These are phyloP conservation scores for Epinotia demarniana DNA, from an alignment of 2,888 invertebrate species.

Conservation along the genomic window DNA sequence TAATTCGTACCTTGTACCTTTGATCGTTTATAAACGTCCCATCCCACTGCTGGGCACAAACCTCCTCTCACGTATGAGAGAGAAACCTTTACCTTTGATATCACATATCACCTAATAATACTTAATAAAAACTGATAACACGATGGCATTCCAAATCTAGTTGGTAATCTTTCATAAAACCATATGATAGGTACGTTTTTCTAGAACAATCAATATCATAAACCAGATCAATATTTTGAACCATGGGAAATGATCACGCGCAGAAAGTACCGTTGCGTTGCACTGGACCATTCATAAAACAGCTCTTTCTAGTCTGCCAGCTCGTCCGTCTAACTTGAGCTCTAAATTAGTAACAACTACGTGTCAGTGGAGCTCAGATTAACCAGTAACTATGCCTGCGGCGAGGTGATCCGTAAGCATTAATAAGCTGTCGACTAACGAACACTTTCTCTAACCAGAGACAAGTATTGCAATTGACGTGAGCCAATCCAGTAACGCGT, in stretches of 20 bases:
- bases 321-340: neutral
- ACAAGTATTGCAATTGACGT: slow-evolving; percentile 19
- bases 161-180: too few species aligned
- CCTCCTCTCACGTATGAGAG: too few species aligned
- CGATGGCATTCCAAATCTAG: too few species aligned
- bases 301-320: neutral
- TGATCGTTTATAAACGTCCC: too few species aligned
- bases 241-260: slow-evolving; percentile 20
- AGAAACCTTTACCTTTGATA: too few species aligned
- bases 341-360: neutral
- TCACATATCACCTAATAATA: too few species aligned
- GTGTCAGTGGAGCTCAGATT: neutral
- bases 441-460: slow-evolving; percentile 32
- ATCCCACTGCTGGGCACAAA: too few species aligned
- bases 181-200: too few species aligned
- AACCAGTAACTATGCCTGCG: neutral
- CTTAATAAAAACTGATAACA: too few species aligned
- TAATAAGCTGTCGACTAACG: neutral
- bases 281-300: slow-evolving; percentile 5
- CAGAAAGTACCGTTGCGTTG: slow-evolving; percentile 31
- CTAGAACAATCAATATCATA: too few species aligned
- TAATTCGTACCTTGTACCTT: neutral
- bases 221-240: neutral
- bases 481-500: neutral
- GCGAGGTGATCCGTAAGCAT: neutral